phyloP scores from a whole-genome alignment of 1,140 invertebrate genomes.

The Nilaparvata lugens region DNA sequence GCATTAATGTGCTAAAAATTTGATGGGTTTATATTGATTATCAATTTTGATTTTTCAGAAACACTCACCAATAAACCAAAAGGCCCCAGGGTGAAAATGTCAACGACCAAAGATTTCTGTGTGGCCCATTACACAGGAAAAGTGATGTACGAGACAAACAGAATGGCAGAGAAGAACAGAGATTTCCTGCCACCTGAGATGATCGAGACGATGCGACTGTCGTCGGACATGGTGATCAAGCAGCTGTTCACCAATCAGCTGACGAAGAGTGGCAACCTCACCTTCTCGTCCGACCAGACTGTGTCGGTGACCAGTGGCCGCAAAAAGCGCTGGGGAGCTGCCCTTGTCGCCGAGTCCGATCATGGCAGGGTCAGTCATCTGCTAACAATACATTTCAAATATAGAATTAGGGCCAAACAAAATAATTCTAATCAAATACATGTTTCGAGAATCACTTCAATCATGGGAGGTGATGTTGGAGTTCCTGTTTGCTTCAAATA shows the following conservation, averaged over 20 bases:
- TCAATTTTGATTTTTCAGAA: conserved; percentile 37
- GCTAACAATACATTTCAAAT: neutral
- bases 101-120: conserved; percentile 57
- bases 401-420: too few relatives aligned
- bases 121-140: conserved; percentile 78
- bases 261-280: conserved; percentile 72
- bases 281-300: conserved; percentile 17
- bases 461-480: too few relatives aligned
- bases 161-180: conserved; percentile 78
- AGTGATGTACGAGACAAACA: conserved; percentile 66
- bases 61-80: conserved; percentile 39
- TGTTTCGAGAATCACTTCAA: too few relatives aligned
- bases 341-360: conserved; percentile 42
- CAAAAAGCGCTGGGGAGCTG: conserved; percentile 36
- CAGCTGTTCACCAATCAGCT: conserved; percentile 75
- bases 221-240: conserved; percentile 58
- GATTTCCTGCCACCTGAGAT: conserved; percentile 83
- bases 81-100: conserved; percentile 49
- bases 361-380: conserved; percentile 34
- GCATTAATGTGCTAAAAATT: too few relatives aligned
- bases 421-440: too few relatives aligned
- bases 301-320: conserved; percentile 17
- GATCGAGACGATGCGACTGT: conserved; percentile 69
- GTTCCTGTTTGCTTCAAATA: too few relatives aligned
- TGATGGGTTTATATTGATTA: too few relatives aligned